Evolutionary conservation across 2,888 invertebrate species (phyloP).

Genomic region (Leptarthrus brevirostris): DNA sequence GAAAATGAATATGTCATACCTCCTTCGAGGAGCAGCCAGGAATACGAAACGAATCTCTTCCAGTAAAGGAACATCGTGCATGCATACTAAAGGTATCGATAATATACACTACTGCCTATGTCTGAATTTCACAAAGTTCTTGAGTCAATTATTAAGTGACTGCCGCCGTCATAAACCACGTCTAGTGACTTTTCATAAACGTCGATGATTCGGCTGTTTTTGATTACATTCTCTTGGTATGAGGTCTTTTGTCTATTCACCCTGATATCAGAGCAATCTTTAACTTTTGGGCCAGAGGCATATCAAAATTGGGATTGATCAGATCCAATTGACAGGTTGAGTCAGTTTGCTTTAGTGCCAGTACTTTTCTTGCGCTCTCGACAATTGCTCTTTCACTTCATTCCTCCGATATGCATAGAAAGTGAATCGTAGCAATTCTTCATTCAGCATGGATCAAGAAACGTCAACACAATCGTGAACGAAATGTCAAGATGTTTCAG

Average conservation of each 20-base stretch:
- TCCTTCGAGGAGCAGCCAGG: conserved; percentile 4
- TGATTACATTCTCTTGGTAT: conserved; percentile 49
- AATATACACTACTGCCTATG: conserved; percentile 1
- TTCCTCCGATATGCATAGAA: background rate
- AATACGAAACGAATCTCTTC: conserved; percentile 25
- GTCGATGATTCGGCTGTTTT: conserved; percentile 40
- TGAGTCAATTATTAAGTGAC: conserved; percentile 39
- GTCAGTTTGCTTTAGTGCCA: background rate
- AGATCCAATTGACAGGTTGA: conserved; percentile 36
- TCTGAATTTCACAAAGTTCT: conserved; percentile 31
- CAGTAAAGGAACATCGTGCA: background rate
- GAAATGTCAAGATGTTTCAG: conserved; percentile 21
- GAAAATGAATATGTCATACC: conserved; percentile 33
- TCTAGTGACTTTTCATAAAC: conserved; percentile 26
- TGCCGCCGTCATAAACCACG: conserved; percentile 43
- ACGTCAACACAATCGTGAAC: conserved; percentile 40
- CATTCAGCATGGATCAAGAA: conserved; percentile 13
- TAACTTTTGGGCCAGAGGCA: conserved; percentile 36
- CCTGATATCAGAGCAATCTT: conserved; percentile 39
- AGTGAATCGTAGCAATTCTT: conserved; percentile 34
- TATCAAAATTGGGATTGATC: conserved; percentile 29
- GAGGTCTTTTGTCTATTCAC: conserved; percentile 53
- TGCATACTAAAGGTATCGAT: background rate
- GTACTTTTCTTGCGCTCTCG: background rate
- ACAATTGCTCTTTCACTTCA: background rate